Evolutionary conservation across 1,140 invertebrate species (phyloP).

Genomic region (Propsilocerus akamusi): DNA sequence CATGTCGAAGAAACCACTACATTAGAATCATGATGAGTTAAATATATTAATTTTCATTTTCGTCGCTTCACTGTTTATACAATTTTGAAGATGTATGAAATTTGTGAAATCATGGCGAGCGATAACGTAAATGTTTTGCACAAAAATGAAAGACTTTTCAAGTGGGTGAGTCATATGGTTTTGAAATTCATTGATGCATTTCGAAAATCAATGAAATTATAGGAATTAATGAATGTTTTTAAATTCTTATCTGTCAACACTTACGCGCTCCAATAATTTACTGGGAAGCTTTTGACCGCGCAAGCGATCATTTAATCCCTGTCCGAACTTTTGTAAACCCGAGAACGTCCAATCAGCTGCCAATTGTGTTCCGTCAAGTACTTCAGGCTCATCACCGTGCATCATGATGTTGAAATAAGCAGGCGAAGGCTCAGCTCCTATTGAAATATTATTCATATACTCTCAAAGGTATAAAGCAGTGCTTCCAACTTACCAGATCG

Average conservation of each 20-base stretch:
- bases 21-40: no score
- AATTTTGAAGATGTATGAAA: no score
- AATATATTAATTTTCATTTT: no score
- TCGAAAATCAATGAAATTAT: not conserved
- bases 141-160: no score
- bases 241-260: conserved; percentile 6
- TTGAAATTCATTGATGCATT: no score
- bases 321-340: conserved; percentile 85
- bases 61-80: no score
- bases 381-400: conserved; percentile 66
- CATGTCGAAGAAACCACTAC: no score
- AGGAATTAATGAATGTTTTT: not conserved
- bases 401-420: conserved; percentile 87
- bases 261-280: conserved; percentile 76
- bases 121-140: no score
- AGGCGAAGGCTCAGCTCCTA: conserved; percentile 82
- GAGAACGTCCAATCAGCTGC: conserved; percentile 87
- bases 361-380: conserved; percentile 77
- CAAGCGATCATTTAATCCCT: conserved; percentile 75
- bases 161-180: conserved; percentile 1
- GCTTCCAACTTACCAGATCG: conserved; percentile 49
- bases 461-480: not conserved
- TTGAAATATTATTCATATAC: conserved; percentile 8
- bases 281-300: conserved; percentile 63
- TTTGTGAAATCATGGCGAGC: no score